Base-by-base conservation (phyloP, 2,797 vertebrate species). In the Hydrocynus forskahlii region DNA sequence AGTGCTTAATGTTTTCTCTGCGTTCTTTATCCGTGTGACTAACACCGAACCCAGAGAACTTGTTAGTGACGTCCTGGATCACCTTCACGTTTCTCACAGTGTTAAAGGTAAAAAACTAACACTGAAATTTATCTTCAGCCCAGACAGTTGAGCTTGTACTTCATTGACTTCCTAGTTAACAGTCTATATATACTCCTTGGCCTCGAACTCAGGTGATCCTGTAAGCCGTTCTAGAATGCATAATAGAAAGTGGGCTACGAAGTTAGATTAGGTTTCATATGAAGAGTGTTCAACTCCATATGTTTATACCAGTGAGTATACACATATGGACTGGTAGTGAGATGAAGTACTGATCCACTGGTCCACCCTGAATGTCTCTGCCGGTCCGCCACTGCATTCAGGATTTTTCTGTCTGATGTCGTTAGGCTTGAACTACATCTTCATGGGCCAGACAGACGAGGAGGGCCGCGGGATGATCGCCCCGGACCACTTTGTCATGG, bases 371-470 rank as follows among this genome's bases (percentile, higher is more conserved):
- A 93, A 95, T 94, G 94, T 92, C 91, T 94, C 93, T 93, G 93
- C 91, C 91, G 87, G 89, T 89, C 88, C 82, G 92, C 90, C 92
- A 92, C 94, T 93, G 94, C 94, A 94, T 95, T 95, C 93, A 95
- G 93, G 92, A 89, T 88, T 87, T 91, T 79, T 95, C n/a, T 95
- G 93, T 95, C 92, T 94, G 90, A 87, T 91, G 87, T 91, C 90
- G 85, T 81, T 89, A 99, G 98, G 98, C 91, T 92, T 98, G 89
- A 99, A 97, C 93, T 99, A 99, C 92, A 90, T 99, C 91, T 96
- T 99, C 91, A 99, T 98, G 98, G 98, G 98, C 80, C 95, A 96
- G 80, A 96, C 95, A 77, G 96, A 97, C 63, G 97, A 97, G 57
- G 97, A 99, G 0, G 97, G 98, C 4, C 93, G 93, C 74, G 98